Evolutionary conservation across 2,888 invertebrate genomes (phyloP), one percentile per base, ranked within the genome.

Genomic region (Drosophila limbata): DNA sequence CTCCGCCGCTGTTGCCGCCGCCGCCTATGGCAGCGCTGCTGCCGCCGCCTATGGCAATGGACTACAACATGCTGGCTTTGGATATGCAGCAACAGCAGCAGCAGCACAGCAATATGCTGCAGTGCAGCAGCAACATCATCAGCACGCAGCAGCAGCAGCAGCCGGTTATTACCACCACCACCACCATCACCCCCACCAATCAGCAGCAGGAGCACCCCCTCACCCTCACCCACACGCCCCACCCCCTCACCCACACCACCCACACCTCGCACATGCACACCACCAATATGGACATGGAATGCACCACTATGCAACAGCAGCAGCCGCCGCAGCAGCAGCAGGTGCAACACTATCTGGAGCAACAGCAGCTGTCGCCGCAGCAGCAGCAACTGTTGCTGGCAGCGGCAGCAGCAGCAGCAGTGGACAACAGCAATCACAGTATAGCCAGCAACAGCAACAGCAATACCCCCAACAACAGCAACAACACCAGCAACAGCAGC

Each of bases 351-450:
- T 73, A 83, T 81, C 88, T 82, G 73, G 82, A 82, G 50, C 62
- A 69, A 25, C 84, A 66, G 59, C 69, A 79, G 86, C 91, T 94
- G 94, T 94, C 94, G 93, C 94, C 93, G 91, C 79, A 69, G 44
- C 84, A 74, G 68, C 81, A 71, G 48, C 86, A 79, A 62, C 84
- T 81, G 62, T 81, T 86, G 71, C 77, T 86, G 73, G 72, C 66
- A 51, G 37, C 81, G 79, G 71, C 84, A 80, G 67, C 81, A 73
- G 48, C 8, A 8, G 28, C 53, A 56, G 21, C 80, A 63, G 64
- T 66, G 80, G 87, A 5, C 73, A 87, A 68, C 81, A 82, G 44
- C 71, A 70, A 50, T 64, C 57, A 39, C 81, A 62, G 52, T 62
- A 64, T 56, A 65, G 71, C 40, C 78, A 72, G 61, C 73, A 64